Evolutionary conservation across 2,888 invertebrate species (phyloP), one percentile per base, ranked within the genome.

Genomic region (Drosophila testacea): DNA sequence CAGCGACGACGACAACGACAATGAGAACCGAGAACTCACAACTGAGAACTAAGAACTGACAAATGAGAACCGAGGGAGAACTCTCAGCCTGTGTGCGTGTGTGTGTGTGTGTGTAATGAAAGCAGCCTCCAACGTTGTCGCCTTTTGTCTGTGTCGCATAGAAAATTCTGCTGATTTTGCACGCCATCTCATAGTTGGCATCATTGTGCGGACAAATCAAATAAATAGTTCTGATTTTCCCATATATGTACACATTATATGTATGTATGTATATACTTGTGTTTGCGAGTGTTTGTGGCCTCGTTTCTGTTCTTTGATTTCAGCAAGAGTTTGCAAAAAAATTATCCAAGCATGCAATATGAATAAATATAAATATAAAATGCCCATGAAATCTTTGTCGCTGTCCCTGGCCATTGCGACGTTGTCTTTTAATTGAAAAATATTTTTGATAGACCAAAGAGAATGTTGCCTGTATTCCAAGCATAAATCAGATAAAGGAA

Each of bases 161-260:
- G 76, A 73, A 79, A 72, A 77, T 87, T 84, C 59, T 88, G 85
- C 88, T 86, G 88, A 88, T 77, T 74, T 73, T 65, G 88, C 88
- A 84, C 77, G 79, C 79, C 77, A 83, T 65, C 74, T 75, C 76
- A 72, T 76, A 77, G 83, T 81, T 81, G 88, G 79, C 85, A 80
- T 85, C 85, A 77, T 84, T 83, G 82, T 87, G 83, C 72, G 83
- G 79, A 78, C 83, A 83, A 81, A 85, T 81, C 84, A 87, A 84
- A 85, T 82, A 84, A 84, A 86, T 86, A 81, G 83, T 86, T 86
- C 57, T 75, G 79, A 86, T 86, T 86, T 81, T 73, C 80, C 52
- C 71, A 63, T 59, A 32, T 51, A 27, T 22, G 7, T 39, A 30
- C 28, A n/a, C 62, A 22, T 50, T 16, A 16, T 16, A 16, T 16